Evolutionary conservation across 2,797 vertebrate genomes (phyloP).

Genomic region (Champsocephalus esox): DNA sequence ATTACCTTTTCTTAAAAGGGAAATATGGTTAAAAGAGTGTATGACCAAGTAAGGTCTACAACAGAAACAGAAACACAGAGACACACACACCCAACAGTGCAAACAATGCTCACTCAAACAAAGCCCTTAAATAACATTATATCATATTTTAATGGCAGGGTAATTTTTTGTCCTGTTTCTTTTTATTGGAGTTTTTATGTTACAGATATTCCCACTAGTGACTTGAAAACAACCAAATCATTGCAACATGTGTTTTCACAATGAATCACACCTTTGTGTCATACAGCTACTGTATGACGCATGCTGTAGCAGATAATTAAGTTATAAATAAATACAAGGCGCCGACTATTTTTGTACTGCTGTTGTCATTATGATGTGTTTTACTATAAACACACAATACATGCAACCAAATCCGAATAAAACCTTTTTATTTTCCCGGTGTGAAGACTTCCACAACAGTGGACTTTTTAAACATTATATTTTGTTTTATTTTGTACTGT

Average conservation of each 20-base stretch:
- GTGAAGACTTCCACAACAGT: neutral
- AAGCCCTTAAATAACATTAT: constrained; percentile 15
- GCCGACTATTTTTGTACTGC: neutral
- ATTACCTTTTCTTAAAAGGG: neutral
- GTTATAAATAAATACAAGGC: neutral
- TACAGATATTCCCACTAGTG: neutral
- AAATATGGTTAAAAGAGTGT: constrained; percentile 10
- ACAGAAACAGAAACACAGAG: constrained; percentile 12
- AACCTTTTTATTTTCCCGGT: too few species aligned
- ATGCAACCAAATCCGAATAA: neutral
- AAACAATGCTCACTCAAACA: constrained; percentile 54
- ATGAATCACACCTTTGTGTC: constrained; percentile 5
- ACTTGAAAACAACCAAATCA: neutral
- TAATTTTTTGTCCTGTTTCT: neutral
- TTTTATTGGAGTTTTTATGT: constrained; percentile 1
- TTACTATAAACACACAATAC: neutral
- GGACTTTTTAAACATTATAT: neutral
- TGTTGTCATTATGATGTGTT: neutral
- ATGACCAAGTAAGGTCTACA: constrained; percentile 9
- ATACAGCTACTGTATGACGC: neutral
- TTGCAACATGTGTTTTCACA: constrained; percentile 1
- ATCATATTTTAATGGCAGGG: constrained; percentile 7
- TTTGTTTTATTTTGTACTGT: neutral
- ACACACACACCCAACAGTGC: constrained; percentile 15
- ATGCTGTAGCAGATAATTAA: neutral